These are phyloP conservation scores for Calyptommatus sinebrachiatus DNA, from an alignment of 2,113 vertebrate species.

Conservation along the genomic window DNA sequence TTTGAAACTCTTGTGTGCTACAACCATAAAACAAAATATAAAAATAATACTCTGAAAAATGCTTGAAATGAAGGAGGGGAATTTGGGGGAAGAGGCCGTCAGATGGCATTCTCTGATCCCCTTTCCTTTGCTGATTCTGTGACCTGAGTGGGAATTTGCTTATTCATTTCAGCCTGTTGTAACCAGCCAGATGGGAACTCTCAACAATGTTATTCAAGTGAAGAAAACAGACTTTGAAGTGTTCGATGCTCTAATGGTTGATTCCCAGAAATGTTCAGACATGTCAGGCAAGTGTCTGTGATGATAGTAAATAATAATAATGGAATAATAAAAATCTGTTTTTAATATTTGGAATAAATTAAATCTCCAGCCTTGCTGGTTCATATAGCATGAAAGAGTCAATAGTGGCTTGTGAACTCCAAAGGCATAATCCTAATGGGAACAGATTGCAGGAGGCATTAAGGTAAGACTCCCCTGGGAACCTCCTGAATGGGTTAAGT, in stretches of 20 bases:
- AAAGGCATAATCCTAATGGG: neutral
- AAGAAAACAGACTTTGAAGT: slow-evolving; percentile 96
- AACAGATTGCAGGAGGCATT: neutral
- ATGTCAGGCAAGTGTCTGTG: slow-evolving; percentile 78
- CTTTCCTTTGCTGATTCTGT: neutral
- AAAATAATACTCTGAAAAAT: no score
- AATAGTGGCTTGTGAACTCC: neutral
- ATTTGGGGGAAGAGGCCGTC: no score
- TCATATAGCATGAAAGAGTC: neutral
- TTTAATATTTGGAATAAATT: neutral
- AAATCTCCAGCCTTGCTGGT: neutral
- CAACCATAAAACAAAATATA: no score
- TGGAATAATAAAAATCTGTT: neutral
- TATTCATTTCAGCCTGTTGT: slow-evolving; percentile 78
- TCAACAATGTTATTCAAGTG: slow-evolving; percentile 95
- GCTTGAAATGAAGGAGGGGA: no score
- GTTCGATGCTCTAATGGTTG: slow-evolving; percentile 93
- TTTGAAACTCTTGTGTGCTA: no score
- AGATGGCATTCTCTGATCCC: no score
- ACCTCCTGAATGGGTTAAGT: neutral
- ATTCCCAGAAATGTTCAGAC: slow-evolving; percentile 90
- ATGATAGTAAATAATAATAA: no score
- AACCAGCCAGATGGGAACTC: slow-evolving; percentile 88
- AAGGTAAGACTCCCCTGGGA: neutral
- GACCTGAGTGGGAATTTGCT: slow-evolving; percentile 36